phyloP scores from a whole-genome alignment of 2,113 vertebrate genomes.

The Oxyruncus cristatus region DNA sequence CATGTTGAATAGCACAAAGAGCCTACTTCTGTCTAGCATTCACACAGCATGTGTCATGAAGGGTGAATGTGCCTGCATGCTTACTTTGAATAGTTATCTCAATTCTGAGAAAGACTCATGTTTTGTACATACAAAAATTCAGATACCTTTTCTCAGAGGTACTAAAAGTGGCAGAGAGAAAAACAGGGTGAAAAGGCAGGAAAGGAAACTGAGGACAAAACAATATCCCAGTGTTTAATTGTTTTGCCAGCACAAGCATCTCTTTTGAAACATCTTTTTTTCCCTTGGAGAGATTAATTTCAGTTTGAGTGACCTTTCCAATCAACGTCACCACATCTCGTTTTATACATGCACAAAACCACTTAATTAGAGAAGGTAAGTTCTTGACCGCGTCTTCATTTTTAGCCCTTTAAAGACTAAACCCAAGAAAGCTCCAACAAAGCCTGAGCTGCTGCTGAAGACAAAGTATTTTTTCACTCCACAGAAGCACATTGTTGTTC shows the following conservation, averaged over 20 bases:
- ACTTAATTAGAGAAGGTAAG: accelerated
- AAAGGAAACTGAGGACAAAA: not conserved
- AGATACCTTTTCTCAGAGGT: not conserved
- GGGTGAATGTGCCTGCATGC: not conserved
- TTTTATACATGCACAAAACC: not conserved
- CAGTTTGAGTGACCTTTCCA: not conserved
- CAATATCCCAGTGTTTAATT: not conserved
- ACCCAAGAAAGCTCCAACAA: not conserved
- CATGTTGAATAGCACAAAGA: not conserved
- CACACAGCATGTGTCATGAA: not conserved
- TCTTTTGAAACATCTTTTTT: not conserved
- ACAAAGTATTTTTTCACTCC: not conserved
- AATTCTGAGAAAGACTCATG: not conserved
- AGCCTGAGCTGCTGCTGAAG: not conserved
- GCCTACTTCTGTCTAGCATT: not conserved
- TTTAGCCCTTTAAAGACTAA: not conserved
- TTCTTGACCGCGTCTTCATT: not conserved
- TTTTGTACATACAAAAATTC: not conserved
- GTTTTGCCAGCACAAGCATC: not conserved
- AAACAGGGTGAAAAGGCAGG: accelerated
- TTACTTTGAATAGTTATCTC: not conserved
- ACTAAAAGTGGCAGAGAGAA: not conserved
- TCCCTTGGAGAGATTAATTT: not conserved
- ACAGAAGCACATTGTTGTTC: accelerated
- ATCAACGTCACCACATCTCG: not conserved